phyloP scores from a whole-genome alignment of 2,888 invertebrate genomes.

The Diarsia rubi region DNA sequence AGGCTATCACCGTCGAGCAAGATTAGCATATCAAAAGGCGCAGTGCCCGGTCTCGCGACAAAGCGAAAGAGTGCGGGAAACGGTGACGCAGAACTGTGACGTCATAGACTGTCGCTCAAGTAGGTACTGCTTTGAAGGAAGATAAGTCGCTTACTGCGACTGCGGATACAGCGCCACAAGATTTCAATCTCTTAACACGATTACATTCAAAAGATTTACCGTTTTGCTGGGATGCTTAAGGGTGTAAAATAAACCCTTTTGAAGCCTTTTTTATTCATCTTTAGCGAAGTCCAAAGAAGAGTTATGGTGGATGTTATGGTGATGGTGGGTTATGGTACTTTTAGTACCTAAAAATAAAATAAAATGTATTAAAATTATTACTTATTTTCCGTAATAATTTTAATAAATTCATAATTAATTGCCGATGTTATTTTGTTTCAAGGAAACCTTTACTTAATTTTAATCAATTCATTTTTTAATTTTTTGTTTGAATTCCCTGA shows the following conservation, averaged over 20 bases:
- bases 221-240: not conserved
- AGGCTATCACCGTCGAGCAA: not conserved
- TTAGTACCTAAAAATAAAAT: too few relatives aligned
- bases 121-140: not conserved
- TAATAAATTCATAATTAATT: too few relatives aligned
- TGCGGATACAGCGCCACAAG: not conserved
- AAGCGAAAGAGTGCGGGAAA: not conserved
- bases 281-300: not conserved
- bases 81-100: not conserved
- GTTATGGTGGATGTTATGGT: too few relatives aligned
- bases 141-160: not conserved
- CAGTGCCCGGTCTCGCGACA: not conserved
- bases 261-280: not conserved
- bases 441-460: too few relatives aligned
- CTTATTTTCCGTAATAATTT: too few relatives aligned
- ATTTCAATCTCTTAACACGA: not conserved
- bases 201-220: not conserved
- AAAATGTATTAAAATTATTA: too few relatives aligned
- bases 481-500: too few relatives aligned
- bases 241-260: too few relatives aligned
- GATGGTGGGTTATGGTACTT: too few relatives aligned
- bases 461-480: too few relatives aligned
- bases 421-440: too few relatives aligned
- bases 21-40: not conserved
- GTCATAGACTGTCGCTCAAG: not conserved